Conservation (phyloP, 2,888 invertebrate species). For the Disparrhopalites patrizii region DNA sequence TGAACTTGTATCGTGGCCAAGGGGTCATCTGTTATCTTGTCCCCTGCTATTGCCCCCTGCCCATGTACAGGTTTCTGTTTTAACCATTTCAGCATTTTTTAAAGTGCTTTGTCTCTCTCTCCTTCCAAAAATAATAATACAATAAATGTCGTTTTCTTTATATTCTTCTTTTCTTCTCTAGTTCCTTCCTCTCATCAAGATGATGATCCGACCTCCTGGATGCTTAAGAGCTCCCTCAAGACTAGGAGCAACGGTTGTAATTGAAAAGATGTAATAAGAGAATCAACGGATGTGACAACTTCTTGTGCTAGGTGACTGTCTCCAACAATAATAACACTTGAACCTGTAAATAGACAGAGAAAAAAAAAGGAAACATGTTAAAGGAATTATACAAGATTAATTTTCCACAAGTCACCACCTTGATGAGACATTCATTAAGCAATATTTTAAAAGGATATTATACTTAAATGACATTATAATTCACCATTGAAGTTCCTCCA, state of each 20-base stretch:
- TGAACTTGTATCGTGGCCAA: slow-evolving; percentile 47
- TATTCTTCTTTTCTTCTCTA: no score
- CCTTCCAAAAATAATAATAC: no score
- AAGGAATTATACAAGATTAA: neutral
- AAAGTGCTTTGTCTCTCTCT: no score
- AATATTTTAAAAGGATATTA: neutral
- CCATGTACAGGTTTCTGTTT: slow-evolving; percentile 46
- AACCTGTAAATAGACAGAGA: slow-evolving; percentile 9
- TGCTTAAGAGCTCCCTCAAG: no score
- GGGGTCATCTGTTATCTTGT: slow-evolving; percentile 47
- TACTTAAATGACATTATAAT: slow-evolving; percentile 1
- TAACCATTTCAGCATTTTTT: slow-evolving; percentile 48
- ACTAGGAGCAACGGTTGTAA: no score
- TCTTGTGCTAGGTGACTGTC: slow-evolving; percentile 12
- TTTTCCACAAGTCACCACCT: slow-evolving; percentile 22
- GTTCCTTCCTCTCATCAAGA: no score
- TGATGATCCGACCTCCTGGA: no score
- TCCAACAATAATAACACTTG: slow-evolving; percentile 18
- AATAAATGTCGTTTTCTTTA: no score
- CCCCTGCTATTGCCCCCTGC: slow-evolving; percentile 34
- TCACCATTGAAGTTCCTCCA: neutral
- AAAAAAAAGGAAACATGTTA: slow-evolving; percentile 2
- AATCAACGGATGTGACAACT: no score
- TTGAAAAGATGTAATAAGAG: no score
- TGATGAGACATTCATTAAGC: slow-evolving; percentile 7